Evolutionary conservation across 1,140 invertebrate genomes (phyloP).

Genomic region (Neodiprion pinetum): DNA sequence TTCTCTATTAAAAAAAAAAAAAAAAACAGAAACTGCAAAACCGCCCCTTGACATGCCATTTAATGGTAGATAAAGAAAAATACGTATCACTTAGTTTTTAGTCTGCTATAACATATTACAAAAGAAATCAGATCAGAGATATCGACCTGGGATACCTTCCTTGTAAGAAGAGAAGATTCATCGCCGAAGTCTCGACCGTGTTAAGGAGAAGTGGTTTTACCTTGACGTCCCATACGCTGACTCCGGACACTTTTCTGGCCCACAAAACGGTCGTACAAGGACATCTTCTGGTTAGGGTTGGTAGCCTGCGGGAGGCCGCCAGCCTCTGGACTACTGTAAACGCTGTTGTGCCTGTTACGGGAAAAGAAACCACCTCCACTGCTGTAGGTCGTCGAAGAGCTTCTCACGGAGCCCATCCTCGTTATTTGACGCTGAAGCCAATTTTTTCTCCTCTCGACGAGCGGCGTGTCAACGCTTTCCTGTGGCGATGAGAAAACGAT

Average conservation of each 20-base stretch:
- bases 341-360: conserved; percentile 74
- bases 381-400: conserved; percentile 83
- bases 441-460: conserved; percentile 84
- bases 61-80: no score
- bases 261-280: conserved; percentile 80
- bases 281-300: conserved; percentile 71
- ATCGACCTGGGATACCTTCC: no score
- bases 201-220: conserved; percentile 49
- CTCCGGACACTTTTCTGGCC: conserved; percentile 78
- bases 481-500: conserved; percentile 46
- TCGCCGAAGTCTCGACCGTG: no score
- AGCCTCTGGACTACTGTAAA: conserved; percentile 81
- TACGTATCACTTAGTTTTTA: no score
- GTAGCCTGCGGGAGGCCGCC: conserved; percentile 57
- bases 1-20: no score
- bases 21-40: no score
- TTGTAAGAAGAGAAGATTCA: no score
- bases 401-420: conserved; percentile 81
- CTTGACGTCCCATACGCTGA: conserved; percentile 71
- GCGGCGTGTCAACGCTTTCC: conserved; percentile 87
- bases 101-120: no score
- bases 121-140: no score
- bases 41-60: no score
- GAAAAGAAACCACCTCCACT: conserved; percentile 76
- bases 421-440: conserved; percentile 86